Percentiles rank a stretch among this genome's conserved stretches.
phyloP scores from a whole-genome alignment of 2,113 vertebrate genomes.

The Malurus alboscapulatus region DNA sequence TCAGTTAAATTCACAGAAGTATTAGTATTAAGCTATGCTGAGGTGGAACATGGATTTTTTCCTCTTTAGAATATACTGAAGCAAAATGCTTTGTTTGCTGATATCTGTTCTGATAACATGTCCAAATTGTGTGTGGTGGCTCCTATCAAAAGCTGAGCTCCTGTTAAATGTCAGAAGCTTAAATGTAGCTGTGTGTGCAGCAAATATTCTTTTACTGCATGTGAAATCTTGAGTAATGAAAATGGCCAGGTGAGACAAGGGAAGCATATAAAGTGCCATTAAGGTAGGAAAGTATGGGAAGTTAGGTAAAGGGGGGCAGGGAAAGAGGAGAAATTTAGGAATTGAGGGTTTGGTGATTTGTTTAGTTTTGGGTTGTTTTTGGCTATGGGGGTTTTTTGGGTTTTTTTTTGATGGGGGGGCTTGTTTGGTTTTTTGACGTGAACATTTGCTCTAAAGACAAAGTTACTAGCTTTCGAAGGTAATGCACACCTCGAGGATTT shows the following conservation, averaged over 20 bases:
- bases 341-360: not conserved
- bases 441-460: not conserved
- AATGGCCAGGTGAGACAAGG: not conserved
- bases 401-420: not conserved
- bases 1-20: not conserved
- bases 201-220: not conserved
- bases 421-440: accelerated
- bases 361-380: not conserved
- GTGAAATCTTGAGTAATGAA: not conserved
- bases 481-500: not conserved
- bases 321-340: not conserved
- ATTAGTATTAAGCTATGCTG: not conserved
- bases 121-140: not conserved
- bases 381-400: not conserved
- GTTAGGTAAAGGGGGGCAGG: not conserved
- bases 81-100: not conserved
- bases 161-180: not conserved
- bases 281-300: not conserved
- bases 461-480: not conserved
- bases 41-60: not conserved
- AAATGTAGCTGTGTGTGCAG: not conserved
- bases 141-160: not conserved
- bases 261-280: not conserved
- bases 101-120: not conserved
- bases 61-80: not conserved